phyloP scores from a whole-genome alignment of 2,888 invertebrate genomes.

The Pycnomerus fuliginosus region DNA sequence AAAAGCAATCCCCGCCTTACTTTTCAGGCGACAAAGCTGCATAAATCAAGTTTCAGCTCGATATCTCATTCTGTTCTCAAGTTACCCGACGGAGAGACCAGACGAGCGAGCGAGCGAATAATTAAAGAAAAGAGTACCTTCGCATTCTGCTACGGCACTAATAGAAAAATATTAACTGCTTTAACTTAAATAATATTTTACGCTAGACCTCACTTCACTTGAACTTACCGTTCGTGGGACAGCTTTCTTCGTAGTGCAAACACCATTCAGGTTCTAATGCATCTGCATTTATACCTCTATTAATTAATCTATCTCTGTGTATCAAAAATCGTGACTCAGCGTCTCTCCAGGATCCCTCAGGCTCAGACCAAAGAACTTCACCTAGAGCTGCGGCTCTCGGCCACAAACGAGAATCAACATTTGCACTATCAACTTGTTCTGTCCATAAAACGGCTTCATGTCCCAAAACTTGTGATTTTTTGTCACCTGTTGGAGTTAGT shows the following conservation, averaged over 20 bases:
- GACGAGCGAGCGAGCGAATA: too few relatives aligned
- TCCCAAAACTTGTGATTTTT: conserved; percentile 55
- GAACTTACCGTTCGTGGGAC: conserved; percentile 51
- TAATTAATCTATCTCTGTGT: conserved; percentile 66
- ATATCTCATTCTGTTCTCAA: too few relatives aligned
- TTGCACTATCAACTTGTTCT: conserved; percentile 73
- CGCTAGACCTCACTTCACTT: too few relatives aligned
- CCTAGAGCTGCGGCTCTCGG: conserved; percentile 82
- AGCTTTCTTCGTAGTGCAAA: conserved; percentile 74
- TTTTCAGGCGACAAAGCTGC: too few relatives aligned
- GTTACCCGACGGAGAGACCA: too few relatives aligned
- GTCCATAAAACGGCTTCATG: conserved; percentile 85
- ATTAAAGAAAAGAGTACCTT: too few relatives aligned
- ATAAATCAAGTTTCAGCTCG: too few relatives aligned
- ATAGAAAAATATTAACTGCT: too few relatives aligned
- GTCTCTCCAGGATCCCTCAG: conserved; percentile 61
- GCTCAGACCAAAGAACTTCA: conserved; percentile 82
- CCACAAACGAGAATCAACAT: conserved; percentile 75
- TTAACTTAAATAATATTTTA: too few relatives aligned
- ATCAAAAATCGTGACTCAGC: conserved; percentile 68
- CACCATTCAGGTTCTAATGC: conserved; percentile 84
- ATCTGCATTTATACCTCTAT: conserved; percentile 70
- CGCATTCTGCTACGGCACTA: too few relatives aligned
- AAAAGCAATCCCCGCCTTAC: too few relatives aligned
- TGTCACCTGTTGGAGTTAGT: too few relatives aligned